Percentiles rank a stretch among this genome's conserved stretches.
phyloP scores from a whole-genome alignment of 1,140 invertebrate species.

The Myzus persicae region DNA sequence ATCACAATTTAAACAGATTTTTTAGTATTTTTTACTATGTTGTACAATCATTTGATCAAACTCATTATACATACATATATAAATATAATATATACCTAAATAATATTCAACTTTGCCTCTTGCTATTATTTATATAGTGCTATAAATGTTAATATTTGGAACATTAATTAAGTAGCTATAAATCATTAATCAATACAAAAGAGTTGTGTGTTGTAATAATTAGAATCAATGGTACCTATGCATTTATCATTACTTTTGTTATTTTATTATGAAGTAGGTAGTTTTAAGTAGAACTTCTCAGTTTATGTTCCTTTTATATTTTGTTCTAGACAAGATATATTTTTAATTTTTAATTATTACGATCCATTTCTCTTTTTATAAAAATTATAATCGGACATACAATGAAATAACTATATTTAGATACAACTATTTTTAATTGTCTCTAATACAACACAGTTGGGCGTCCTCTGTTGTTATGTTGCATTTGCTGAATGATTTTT shows the following conservation, averaged over 20 bases:
- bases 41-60: not conserved
- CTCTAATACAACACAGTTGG: not conserved
- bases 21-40: not conserved
- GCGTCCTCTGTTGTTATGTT: conserved; percentile 13
- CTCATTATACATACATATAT: too few species aligned
- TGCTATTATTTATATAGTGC: not conserved
- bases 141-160: not conserved
- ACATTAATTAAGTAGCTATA: not conserved
- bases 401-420: conserved; percentile 33
- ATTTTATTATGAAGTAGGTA: not conserved
- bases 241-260: not conserved
- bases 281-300: not conserved
- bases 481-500: conserved; percentile 22
- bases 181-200: not conserved
- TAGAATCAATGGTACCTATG: not conserved
- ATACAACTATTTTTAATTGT: conserved; percentile 51
- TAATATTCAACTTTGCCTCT: not conserved
- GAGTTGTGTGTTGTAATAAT: too few species aligned
- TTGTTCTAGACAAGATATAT: not conserved
- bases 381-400: not conserved
- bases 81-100: too few species aligned
- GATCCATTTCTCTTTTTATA: not conserved
- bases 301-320: not conserved
- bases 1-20: not conserved
- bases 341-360: not conserved